These are phyloP conservation scores for Carduelis carduelis DNA, from an alignment of 2,797 vertebrate species.

Conservation along the genomic window DNA sequence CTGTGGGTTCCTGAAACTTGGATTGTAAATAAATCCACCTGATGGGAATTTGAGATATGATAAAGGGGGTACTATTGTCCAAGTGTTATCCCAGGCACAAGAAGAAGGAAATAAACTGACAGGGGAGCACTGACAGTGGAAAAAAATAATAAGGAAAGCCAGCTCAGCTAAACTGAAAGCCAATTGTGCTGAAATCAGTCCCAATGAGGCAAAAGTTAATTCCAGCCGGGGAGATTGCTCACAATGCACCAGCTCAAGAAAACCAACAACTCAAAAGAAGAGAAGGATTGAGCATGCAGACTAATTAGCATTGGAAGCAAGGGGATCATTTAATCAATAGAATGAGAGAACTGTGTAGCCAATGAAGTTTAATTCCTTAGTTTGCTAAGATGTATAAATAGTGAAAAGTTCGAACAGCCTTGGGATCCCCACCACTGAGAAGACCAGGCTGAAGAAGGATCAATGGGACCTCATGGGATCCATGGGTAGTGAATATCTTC, in stretches of 20 bases:
- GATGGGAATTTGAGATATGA: background rate
- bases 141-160: background rate
- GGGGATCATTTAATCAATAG: background rate
- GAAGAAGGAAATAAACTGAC: background rate
- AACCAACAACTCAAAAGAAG: background rate
- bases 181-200: background rate
- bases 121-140: background rate
- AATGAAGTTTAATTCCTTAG: background rate
- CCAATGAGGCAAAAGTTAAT: background rate
- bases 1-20: background rate
- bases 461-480: rapidly evolving
- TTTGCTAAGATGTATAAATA: background rate
- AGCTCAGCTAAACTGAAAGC: background rate
- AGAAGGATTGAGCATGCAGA: background rate
- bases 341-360: background rate
- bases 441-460: background rate
- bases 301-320: background rate
- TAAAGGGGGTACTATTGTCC: background rate
- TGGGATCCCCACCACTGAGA: background rate
- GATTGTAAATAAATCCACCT: background rate
- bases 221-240: background rate
- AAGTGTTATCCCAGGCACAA: background rate
- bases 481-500: background rate
- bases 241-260: background rate
- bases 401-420: background rate